These are phyloP conservation scores for Chitala chitala DNA, from an alignment of 2,113 vertebrate species.

Conservation along the genomic window DNA sequence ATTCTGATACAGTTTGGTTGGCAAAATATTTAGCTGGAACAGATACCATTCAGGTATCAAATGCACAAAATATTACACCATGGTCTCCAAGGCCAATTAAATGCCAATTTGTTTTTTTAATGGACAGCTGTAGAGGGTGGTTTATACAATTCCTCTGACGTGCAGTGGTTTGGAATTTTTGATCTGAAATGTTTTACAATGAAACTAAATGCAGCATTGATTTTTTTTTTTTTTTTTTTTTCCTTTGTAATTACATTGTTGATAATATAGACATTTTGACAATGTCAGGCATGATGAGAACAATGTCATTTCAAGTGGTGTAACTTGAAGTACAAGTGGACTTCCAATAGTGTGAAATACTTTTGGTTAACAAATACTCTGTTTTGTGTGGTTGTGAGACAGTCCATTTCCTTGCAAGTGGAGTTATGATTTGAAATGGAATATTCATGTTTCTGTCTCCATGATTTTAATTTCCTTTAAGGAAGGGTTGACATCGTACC, in stretches of 20 bases:
- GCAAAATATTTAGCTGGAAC: too few species aligned
- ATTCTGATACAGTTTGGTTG: too few species aligned
- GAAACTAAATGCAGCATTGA: too few species aligned
- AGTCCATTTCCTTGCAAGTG: background rate
- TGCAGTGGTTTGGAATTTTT: background rate
- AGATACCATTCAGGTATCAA: too few species aligned
- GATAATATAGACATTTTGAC: background rate
- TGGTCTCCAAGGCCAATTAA: background rate
- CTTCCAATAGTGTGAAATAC: slow-evolving; percentile 7
- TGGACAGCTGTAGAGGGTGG: slow-evolving; percentile 11
- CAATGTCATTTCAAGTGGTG: background rate
- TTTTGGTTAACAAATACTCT: slow-evolving; percentile 15
- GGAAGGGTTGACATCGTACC: slow-evolving; percentile 21
- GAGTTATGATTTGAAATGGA: slow-evolving; percentile 16
- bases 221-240: too few species aligned
- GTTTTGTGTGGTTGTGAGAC: background rate
- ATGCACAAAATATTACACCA: background rate
- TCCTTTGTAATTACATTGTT: background rate
- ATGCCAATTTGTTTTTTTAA: too few species aligned
- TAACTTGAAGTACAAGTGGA: slow-evolving; percentile 20
- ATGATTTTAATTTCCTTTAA: slow-evolving; percentile 25
- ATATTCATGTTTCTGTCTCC: slow-evolving; percentile 1
- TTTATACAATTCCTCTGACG: too few species aligned
- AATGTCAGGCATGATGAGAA: background rate
- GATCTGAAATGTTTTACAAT: background rate